Evolutionary conservation across 2,888 invertebrate genomes (phyloP), one percentile per base, ranked within the genome.

Genomic region (Lasioglossum figueresi): DNA sequence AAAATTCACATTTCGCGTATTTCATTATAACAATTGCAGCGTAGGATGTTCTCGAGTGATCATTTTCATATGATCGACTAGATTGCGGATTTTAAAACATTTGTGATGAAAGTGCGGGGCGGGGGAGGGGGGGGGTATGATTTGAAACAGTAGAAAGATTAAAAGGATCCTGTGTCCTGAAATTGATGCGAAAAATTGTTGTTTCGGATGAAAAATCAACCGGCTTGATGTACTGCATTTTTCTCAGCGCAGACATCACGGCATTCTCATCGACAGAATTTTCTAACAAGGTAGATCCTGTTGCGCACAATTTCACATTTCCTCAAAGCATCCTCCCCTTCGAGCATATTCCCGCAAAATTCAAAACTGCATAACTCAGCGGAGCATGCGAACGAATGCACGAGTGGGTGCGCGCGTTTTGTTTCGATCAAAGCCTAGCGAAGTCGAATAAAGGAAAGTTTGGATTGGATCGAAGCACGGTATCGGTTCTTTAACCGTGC

Each of bases 401-500:
- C 52, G 23, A 23, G 23, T 10, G 52, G 23, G 8, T 23, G 23
- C 8, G 0, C 23, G 23, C 23, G 23, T 52, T 23, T 52, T 23
- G 52, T 52, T 52, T 52, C 52, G 52, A 23, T 52, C 52, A 52
- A 23, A 52, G 52, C 52, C 52, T 52, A 23, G 10, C n/a, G 10
- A 52, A n/a, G 23, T 16, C 16, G 27, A 59, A 59, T 16, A 70
- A 45, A 84, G 48, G 40, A 31, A 27, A 76, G 63, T 72, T 77
- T 59, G 14, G 27, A 85, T 85, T 37, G 83, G 76, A 68, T 70
- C 79, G 79, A 43, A 71, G 34, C 70, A 59, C 8, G 8, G 1
- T 37, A 76, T 77, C 83, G 63, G 63, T 81, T 79, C 63, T 79
- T 78, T 74, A 59, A 23, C 37, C 75, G 48, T 19, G 68, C 72